Evolutionary conservation across 2,888 invertebrate species (phyloP), one percentile per base, ranked within the genome.

Genomic region (Tanypteryx hageni): DNA sequence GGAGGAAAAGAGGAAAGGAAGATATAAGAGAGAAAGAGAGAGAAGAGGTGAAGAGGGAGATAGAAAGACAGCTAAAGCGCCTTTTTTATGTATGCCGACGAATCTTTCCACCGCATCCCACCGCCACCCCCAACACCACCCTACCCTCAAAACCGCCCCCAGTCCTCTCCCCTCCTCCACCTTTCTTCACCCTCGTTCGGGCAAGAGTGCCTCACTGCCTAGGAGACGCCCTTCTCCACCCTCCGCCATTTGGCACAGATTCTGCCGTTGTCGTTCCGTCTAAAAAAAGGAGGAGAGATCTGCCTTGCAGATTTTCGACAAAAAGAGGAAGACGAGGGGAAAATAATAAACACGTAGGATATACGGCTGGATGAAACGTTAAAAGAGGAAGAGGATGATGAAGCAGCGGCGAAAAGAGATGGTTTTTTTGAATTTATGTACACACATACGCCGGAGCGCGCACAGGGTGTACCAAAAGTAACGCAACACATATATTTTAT

Each of bases 191-290:
- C n/a, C 5, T 44, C 83, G 18, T 56, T n/a, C n/a, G n/a, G 56
- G n/a, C 44, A 44, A 44, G 44, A 44, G 44, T 44, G 44, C 44
- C 44, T 44, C 44, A 5, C 44, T 44, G 44, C 44, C 44, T 44
- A 44, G 44, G 44, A 44, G 44, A 44, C 44, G 44, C 44, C 44
- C 44, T 5, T 4, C 82, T 44, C 31, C 83, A 57, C 57, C 56
- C 57, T 83, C 83, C 83, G 27, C 57, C 56, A 83, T 83, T 83
- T 83, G 83, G 83, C 83, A 83, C 56, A 57, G 83, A 83, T 57
- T 83, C 83, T 13, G 83, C 14, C 56, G 82, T 31, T 56, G 16
- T 57, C 56, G 44, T 16, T n/a, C 83, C 83, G n/a, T 11, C 56
- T 44, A 18, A 16, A 18, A 7, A n/a, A n/a, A 44, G 5, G 83